Percentiles rank a stretch among this genome's conserved stretches.
These are phyloP conservation scores for Cyclina sinensis DNA, from an alignment of 1,140 invertebrate species.

Conservation along the genomic window DNA sequence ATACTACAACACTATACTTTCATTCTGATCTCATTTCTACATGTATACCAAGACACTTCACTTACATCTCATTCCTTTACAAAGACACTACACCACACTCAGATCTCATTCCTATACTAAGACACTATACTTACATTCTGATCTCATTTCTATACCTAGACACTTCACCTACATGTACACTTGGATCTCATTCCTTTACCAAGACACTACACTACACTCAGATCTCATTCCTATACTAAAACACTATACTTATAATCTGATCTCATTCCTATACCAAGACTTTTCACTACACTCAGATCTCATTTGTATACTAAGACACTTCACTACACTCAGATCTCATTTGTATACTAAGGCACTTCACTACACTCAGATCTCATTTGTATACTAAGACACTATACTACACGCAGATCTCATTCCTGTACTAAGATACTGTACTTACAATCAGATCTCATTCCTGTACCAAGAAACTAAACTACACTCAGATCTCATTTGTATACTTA, in stretches of 20 bases:
- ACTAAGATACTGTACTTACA: constrained; percentile 96
- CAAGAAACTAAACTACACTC: constrained; percentile 97
- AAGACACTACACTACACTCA: too few relatives aligned
- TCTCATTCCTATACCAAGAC: constrained; percentile 98
- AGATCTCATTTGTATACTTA: constrained; percentile 95
- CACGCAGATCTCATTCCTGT: constrained; percentile 97
- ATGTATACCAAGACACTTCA: too few relatives aligned
- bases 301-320: constrained; percentile 98
- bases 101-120: constrained; percentile 98
- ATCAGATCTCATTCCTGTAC: constrained; percentile 97
- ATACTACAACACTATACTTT: too few relatives aligned
- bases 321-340: constrained; percentile 99
- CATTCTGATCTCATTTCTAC: too few relatives aligned
- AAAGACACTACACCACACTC: constrained; percentile 95
- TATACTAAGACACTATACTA: constrained; percentile 97
- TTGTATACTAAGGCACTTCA: constrained; percentile 97
- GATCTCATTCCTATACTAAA: too few relatives aligned
- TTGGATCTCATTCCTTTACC: too few relatives aligned
- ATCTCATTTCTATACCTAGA: too few relatives aligned
- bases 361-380: constrained; percentile 97
- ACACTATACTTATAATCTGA: constrained; percentile 96
- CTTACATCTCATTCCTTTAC: too few relatives aligned
- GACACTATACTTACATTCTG: too few relatives aligned
- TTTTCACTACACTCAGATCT: constrained; percentile 99
- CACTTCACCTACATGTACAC: too few relatives aligned